Evolutionary conservation across 2,113 vertebrate species (phyloP).

Genomic region (Peromyscus leucopus): DNA sequence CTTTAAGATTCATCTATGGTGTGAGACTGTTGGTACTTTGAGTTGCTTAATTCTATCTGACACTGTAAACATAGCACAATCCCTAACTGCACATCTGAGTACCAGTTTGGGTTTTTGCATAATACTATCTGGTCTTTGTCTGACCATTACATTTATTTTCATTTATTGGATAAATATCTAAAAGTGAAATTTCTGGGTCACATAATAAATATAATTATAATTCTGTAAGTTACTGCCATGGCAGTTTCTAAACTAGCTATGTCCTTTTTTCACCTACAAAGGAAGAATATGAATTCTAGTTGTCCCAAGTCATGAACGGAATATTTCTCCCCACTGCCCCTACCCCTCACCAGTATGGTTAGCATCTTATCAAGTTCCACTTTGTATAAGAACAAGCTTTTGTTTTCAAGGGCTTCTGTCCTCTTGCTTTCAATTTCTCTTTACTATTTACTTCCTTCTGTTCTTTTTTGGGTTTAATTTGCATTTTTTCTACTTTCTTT

Average conservation of each 20-base stretch:
- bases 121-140: not conserved
- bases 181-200: not conserved
- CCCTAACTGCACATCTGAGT: not conserved
- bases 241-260: not conserved
- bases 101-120: not conserved
- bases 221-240: not conserved
- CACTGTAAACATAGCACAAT: not conserved
- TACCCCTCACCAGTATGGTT: not conserved
- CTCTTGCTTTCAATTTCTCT: not conserved
- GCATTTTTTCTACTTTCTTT: not conserved
- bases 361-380: not conserved
- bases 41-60: not conserved
- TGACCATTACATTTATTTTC: not conserved
- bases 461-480: not conserved
- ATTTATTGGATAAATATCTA: conserved; percentile 4
- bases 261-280: not conserved
- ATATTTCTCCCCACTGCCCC: not conserved
- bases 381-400: not conserved
- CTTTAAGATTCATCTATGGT: not conserved
- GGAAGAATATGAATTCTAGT: not conserved
- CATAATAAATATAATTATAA: not conserved
- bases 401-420: not conserved
- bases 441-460: not conserved
- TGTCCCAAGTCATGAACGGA: not conserved
- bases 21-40: not conserved